phyloP scores from a whole-genome alignment of 2,888 invertebrate genomes.

The Drosophila neotestacea region DNA sequence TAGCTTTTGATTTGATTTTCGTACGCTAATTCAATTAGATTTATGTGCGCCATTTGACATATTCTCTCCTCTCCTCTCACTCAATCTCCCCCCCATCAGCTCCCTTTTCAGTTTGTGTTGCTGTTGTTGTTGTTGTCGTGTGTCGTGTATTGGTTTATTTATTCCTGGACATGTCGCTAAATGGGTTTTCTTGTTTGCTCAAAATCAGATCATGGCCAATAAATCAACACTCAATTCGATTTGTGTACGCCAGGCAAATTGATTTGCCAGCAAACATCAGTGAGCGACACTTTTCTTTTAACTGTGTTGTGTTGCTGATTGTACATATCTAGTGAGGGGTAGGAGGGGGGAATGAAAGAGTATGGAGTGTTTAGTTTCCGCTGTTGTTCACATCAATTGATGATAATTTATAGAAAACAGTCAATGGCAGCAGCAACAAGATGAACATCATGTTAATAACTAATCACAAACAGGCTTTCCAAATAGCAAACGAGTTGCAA shows the following conservation, averaged over 20 bases:
- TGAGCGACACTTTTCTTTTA: slow-evolving; percentile 32
- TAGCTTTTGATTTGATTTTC: slow-evolving; percentile 65
- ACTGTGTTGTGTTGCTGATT: background rate
- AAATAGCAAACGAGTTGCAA: slow-evolving; percentile 48
- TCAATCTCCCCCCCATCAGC: too few relatives aligned
- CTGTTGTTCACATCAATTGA: slow-evolving; percentile 47
- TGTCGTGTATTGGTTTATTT: slow-evolving; percentile 56
- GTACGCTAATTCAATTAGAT: slow-evolving; percentile 74
- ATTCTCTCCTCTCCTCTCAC: background rate
- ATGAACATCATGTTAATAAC: slow-evolving; percentile 61
- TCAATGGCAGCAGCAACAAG: slow-evolving; percentile 41
- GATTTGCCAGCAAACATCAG: slow-evolving; percentile 49
- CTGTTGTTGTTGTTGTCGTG: slow-evolving; percentile 4
- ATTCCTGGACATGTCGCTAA: slow-evolving; percentile 72
- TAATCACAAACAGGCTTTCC: slow-evolving; percentile 60
- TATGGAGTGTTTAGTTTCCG: slow-evolving; percentile 21
- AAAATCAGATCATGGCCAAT: slow-evolving; percentile 77
- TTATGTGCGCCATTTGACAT: slow-evolving; percentile 72
- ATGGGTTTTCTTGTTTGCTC: slow-evolving; percentile 73
- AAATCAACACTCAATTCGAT: slow-evolving; percentile 75
- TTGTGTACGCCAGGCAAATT: slow-evolving; percentile 53
- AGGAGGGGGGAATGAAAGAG: background rate
- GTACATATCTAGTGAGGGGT: background rate
- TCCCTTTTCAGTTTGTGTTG: background rate
- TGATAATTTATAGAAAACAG: slow-evolving; percentile 51